phyloP scores from a whole-genome alignment of 1,140 invertebrate genomes.

The Trigoniulus corallinus region DNA sequence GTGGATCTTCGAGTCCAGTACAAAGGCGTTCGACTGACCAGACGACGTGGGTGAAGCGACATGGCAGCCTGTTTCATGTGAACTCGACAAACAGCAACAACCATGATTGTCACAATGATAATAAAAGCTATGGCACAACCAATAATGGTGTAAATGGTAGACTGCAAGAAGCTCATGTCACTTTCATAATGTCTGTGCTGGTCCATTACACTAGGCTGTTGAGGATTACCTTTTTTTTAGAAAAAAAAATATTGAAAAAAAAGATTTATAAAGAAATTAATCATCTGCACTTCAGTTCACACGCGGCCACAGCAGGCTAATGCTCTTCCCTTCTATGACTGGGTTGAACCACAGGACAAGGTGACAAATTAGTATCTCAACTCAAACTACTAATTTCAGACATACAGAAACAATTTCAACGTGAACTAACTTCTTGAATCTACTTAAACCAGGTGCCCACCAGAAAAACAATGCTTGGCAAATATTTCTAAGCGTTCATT shows the following conservation, averaged over 20 bases:
- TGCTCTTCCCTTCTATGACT: no score
- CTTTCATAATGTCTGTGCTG: conserved; percentile 18
- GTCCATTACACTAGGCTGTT: not conserved
- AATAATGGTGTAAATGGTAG: conserved; percentile 29
- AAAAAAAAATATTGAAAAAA: conserved; percentile 8
- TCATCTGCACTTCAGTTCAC: no score
- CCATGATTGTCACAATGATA: conserved; percentile 28
- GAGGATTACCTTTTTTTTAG: not conserved
- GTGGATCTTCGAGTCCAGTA: not conserved
- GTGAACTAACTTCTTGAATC: no score
- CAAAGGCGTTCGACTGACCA: not conserved
- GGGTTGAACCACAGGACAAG: no score
- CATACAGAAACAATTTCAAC: no score
- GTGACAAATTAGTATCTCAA: no score
- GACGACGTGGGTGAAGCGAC: conserved; percentile 12
- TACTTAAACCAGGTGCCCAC: no score
- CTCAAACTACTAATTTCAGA: no score
- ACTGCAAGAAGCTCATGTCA: conserved; percentile 28
- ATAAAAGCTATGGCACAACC: conserved; percentile 31
- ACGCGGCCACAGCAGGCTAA: no score
- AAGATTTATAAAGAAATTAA: conserved; percentile 2
- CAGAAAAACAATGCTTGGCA: no score
- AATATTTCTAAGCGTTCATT: no score
- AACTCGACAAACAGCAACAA: conserved; percentile 28
- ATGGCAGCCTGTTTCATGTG: conserved; percentile 25